Evolutionary conservation across 2,113 vertebrate species (phyloP).

Genomic region (Anarrhichthys ocellatus): DNA sequence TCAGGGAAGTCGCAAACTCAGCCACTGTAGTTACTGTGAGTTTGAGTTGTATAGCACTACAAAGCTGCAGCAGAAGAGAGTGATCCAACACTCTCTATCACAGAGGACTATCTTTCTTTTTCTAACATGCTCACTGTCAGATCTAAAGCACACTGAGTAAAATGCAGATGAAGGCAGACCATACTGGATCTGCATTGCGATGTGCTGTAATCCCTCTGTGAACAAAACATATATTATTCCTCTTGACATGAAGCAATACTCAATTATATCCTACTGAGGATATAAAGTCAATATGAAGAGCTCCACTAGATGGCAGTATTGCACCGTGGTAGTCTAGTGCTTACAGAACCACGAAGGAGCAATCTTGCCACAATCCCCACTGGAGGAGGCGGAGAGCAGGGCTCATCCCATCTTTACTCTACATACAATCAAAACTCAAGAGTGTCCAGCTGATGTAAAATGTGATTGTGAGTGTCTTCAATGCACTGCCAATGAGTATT

Average conservation of each 20-base stretch:
- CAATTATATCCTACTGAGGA: background rate
- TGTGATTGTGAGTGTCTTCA: background rate
- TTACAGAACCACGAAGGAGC: background rate
- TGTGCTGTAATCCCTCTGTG: constrained; percentile 2
- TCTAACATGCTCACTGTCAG: background rate
- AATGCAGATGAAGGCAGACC: constrained; percentile 5
- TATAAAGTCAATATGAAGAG: background rate
- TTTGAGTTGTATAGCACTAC: background rate
- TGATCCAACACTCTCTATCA: constrained; percentile 13
- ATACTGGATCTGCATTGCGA: background rate
- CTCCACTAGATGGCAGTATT: constrained; percentile 76
- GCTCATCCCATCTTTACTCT: constrained; percentile 9
- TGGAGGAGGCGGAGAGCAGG: background rate
- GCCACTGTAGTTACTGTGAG: constrained; percentile 14
- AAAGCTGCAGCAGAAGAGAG: constrained; percentile 4
- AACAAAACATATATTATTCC: background rate
- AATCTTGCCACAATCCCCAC: constrained; percentile 19
- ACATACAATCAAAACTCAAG: constrained; percentile 11
- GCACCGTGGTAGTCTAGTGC: constrained; percentile 6
- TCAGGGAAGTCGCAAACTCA: constrained; percentile 20
- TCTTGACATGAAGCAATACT: background rate
- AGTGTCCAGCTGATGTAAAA: background rate
- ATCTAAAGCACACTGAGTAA: background rate
- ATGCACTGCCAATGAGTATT: background rate
- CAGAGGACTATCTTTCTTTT: constrained; percentile 2